Base-by-base conservation (phyloP, 2,797 vertebrate species). In the Megalops cyprinoides region DNA sequence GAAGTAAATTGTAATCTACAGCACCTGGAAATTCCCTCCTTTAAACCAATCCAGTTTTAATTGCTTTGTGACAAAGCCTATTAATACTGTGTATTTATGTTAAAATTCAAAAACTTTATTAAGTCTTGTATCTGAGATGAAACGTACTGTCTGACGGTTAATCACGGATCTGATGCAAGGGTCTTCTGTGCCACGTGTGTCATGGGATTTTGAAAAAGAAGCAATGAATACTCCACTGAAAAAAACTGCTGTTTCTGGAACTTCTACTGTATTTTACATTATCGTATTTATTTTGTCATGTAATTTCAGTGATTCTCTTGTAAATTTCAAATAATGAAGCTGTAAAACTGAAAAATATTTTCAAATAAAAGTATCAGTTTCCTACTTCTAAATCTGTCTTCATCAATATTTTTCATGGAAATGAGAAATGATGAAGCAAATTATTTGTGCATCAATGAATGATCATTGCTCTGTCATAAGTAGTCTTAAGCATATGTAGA, bases 81-180 rank as follows among this genome's bases (percentile, higher is more conserved):
- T 69, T 37, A 69, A 69, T 69, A 69, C 39, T 69, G 18, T 69
- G 39, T 69, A 69, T 42, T 69, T 69, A 34, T 69, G 20, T 42
- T 42, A 42, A 69, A 44, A 69, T 42, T 42, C 1, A 44, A 69
- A 34, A 37, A 37, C 6, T 28, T 67, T 65, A 31, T 4, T 31
- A 67, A 67, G 12, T 37, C 28, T 15, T 65, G 10, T 65, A 4
- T 31, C 28, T 65, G 28, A 65, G 2, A 31, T 1, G 25, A 58
- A 58, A 25, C 56, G 58, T n/a, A n/a, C 56, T 28, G 58, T 62
- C 25, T 62, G 2, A 62, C 58, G 31, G 25, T 62, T 62, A 31
- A n/a, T 8, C 3, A n/a, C n/a, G n/a, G 25, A n/a, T 53, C 15
- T 31, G 60, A 28, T 28, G n/a, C 7, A 60, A 31, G 8, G n/a